phyloP scores from a whole-genome alignment of 2,113 vertebrate species.

The Pao palembangensis region DNA sequence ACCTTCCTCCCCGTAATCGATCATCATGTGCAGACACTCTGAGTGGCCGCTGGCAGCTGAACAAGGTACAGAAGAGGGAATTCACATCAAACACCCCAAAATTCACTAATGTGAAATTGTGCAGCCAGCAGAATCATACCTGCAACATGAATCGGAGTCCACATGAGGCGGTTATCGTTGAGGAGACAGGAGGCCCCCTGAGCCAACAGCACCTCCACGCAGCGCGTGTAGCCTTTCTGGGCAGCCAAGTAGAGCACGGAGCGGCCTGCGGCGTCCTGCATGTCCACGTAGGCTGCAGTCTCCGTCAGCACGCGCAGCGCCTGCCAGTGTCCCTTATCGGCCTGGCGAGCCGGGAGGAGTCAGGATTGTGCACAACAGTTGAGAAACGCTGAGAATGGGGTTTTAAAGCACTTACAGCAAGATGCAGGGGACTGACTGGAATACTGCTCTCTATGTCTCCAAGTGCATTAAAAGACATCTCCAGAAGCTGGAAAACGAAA shows the following conservation, averaged over 20 bases:
- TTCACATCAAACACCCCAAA: background rate
- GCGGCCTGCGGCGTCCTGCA: slow-evolving; percentile 87
- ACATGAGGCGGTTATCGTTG: slow-evolving; percentile 87
- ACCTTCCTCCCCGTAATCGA: slow-evolving; percentile 86
- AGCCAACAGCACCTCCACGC: slow-evolving; percentile 90
- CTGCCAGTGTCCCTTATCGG: slow-evolving; percentile 95
- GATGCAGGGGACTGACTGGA: slow-evolving; percentile 96
- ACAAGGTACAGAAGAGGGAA: no score
- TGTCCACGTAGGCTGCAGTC: slow-evolving; percentile 91
- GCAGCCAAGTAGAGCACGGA: slow-evolving; percentile 92
- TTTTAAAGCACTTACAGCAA: slow-evolving; percentile 85
- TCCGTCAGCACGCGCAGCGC: slow-evolving; percentile 90
- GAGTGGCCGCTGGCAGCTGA: slow-evolving; percentile 90
- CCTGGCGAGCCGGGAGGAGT: slow-evolving; percentile 69
- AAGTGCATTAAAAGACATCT: slow-evolving; percentile 97
- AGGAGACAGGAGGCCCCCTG: slow-evolving; percentile 89
- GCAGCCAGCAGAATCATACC: slow-evolving; percentile 64
- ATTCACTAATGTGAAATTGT: background rate
- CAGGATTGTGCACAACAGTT: background rate
- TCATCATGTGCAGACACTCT: slow-evolving; percentile 92
- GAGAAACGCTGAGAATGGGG: background rate
- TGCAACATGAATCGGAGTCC: slow-evolving; percentile 91
- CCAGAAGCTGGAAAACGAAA: slow-evolving; percentile 81
- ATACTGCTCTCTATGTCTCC: slow-evolving; percentile 94
- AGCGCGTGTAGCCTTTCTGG: slow-evolving; percentile 84